Conservation (phyloP, 1,140 invertebrate genomes). For the Drosophila subobscura region DNA sequence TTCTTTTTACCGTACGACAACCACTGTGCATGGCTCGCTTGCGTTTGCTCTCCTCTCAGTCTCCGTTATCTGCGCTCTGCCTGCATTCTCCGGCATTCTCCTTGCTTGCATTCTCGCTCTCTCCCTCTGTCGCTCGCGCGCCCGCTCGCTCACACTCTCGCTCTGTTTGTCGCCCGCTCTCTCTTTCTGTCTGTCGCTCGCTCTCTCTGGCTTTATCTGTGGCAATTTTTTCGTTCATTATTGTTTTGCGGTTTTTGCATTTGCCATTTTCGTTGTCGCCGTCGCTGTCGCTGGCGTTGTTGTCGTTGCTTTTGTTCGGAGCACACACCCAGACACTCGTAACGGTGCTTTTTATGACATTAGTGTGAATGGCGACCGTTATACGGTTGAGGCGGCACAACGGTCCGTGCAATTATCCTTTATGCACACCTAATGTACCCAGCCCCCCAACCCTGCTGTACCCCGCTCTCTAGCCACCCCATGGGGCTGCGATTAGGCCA, state of each 20-base stretch:
- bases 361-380: conserved; percentile 43
- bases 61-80: too few relatives aligned
- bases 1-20: not conserved
- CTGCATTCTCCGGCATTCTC: too few relatives aligned
- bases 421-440: conserved; percentile 25
- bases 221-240: conserved; percentile 76
- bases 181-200: not conserved
- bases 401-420: conserved; percentile 65
- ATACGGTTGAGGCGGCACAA: conserved; percentile 19
- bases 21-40: not conserved
- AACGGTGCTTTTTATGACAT: conserved; percentile 64
- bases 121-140: not conserved
- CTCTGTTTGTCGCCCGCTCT: not conserved
- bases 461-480: not conserved
- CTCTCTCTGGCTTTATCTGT: conserved; percentile 14
- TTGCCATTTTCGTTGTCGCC: conserved; percentile 55
- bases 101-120: too few relatives aligned
- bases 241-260: conserved; percentile 75
- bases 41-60: too few relatives aligned
- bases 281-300: conserved; percentile 12
- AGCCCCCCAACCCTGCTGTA: too few relatives aligned
- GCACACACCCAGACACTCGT: conserved; percentile 26
- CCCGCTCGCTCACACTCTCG: too few relatives aligned
- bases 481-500: conserved; percentile 57
- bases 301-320: conserved; percentile 48